Evolutionary conservation across 2,888 invertebrate species (phyloP).

Genomic region (Catocala sponsa): DNA sequence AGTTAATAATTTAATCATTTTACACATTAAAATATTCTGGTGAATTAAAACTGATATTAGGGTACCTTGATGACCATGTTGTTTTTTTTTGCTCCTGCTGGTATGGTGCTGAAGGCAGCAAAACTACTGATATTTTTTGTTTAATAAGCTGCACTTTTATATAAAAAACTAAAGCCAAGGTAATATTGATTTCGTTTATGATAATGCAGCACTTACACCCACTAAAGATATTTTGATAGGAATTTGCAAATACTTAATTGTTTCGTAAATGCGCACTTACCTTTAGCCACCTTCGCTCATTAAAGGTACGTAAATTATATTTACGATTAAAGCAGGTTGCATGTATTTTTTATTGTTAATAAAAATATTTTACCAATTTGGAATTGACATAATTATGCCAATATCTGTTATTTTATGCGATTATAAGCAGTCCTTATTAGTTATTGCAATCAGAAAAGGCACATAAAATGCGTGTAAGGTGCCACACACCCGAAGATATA

Average conservation of each 20-base stretch:
- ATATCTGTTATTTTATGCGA: too few species aligned
- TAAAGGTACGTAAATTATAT: conserved; percentile 5
- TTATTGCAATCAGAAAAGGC: too few species aligned
- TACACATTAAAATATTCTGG: too few species aligned
- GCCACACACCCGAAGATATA: too few species aligned
- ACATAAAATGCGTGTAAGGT: too few species aligned
- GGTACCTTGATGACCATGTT: neutral
- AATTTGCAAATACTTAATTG: conserved; percentile 4
- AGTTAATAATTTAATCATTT: neutral
- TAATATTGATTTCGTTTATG: neutral
- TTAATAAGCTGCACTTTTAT: conserved; percentile 6
- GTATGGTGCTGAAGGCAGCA: neutral
- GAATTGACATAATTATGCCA: conserved; percentile 1
- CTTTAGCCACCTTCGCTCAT: conserved; percentile 1
- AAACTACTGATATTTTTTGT: conserved; percentile 2
- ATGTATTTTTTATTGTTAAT: neutral
- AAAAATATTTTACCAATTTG: neutral
- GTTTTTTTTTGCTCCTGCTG: neutral
- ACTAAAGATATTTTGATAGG: conserved; percentile 6
- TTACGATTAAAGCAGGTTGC: conserved; percentile 1
- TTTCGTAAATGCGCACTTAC: conserved; percentile 14
- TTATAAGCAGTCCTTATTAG: too few species aligned
- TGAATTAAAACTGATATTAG: neutral
- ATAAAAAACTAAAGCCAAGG: conserved; percentile 6
- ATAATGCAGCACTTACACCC: neutral